phyloP scores from a whole-genome alignment of 2,888 invertebrate species.

The Willowsia nigromaculata region DNA sequence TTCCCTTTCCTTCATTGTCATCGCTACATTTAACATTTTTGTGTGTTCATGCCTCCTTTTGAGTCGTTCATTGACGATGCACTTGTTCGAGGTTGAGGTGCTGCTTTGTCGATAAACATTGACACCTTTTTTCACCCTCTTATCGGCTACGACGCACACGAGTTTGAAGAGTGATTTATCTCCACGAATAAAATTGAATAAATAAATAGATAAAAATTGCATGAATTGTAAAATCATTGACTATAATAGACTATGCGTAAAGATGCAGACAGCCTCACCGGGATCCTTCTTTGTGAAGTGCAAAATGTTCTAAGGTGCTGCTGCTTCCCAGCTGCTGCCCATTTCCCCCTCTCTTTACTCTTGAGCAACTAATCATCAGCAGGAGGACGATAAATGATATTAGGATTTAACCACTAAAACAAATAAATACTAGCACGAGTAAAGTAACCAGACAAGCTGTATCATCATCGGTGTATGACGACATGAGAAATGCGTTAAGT shows the following conservation, averaged over 20 bases:
- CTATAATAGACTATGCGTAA: background rate
- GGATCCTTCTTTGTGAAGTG: background rate
- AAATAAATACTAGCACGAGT: no score
- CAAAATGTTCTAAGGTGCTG: background rate
- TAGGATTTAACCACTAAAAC: background rate
- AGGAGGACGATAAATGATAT: background rate
- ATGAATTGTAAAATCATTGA: background rate
- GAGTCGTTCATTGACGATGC: background rate
- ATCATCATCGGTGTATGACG: background rate
- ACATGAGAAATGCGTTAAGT: background rate
- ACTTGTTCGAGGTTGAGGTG: background rate
- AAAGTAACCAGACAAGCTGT: background rate
- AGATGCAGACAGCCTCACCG: background rate
- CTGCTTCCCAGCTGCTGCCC: background rate
- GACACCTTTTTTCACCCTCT: background rate
- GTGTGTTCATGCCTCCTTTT: background rate
- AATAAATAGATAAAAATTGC: background rate
- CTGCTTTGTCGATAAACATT: conserved; percentile 2
- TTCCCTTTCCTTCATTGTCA: background rate
- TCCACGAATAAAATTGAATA: background rate
- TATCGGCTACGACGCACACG: background rate
- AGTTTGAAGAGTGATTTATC: background rate
- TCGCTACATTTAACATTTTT: background rate
- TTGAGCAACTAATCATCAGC: background rate
- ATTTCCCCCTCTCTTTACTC: background rate